Evolutionary conservation across 2,888 invertebrate species (phyloP).

Genomic region (Thecophora atra): DNA sequence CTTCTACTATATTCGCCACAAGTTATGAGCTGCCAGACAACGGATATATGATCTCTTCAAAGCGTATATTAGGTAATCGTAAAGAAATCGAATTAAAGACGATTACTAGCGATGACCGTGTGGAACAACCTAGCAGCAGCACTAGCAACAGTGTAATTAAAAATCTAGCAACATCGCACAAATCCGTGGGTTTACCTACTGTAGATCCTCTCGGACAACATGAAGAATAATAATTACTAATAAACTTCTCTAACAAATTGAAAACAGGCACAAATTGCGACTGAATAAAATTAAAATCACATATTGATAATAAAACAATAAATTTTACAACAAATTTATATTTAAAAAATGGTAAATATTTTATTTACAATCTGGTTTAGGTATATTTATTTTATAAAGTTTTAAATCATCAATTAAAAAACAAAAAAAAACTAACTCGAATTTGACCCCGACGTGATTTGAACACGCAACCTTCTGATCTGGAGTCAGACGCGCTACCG

Average conservation of each 20-base stretch:
- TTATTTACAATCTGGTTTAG: background rate
- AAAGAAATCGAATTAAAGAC: slow-evolving; percentile 63
- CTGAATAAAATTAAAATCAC: slow-evolving; percentile 28
- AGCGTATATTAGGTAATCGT: slow-evolving; percentile 57
- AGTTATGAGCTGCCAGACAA: slow-evolving; percentile 60
- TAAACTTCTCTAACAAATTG: background rate
- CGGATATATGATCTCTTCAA: slow-evolving; percentile 57
- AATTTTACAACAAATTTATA: background rate
- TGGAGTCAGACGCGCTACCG: slow-evolving; percentile 64
- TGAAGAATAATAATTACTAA: slow-evolving; percentile 14
- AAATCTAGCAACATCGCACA: slow-evolving; percentile 9
- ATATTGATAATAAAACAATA: background rate
- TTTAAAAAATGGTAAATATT: background rate
- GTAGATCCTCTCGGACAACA: slow-evolving; percentile 40
- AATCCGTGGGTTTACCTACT: slow-evolving; percentile 38
- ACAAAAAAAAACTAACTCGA: background rate
- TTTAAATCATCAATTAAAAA: background rate
- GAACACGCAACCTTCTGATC: slow-evolving; percentile 63
- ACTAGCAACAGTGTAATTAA: background rate
- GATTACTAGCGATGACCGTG: slow-evolving; percentile 56
- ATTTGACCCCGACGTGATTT: slow-evolving; percentile 61
- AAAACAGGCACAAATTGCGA: background rate
- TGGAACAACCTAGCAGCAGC: slow-evolving; percentile 33
- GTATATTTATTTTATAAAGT: background rate
- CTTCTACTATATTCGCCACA: background rate